Base-by-base conservation (phyloP, 2,113 vertebrate species). In the Hippocampus abdominalis region DNA sequence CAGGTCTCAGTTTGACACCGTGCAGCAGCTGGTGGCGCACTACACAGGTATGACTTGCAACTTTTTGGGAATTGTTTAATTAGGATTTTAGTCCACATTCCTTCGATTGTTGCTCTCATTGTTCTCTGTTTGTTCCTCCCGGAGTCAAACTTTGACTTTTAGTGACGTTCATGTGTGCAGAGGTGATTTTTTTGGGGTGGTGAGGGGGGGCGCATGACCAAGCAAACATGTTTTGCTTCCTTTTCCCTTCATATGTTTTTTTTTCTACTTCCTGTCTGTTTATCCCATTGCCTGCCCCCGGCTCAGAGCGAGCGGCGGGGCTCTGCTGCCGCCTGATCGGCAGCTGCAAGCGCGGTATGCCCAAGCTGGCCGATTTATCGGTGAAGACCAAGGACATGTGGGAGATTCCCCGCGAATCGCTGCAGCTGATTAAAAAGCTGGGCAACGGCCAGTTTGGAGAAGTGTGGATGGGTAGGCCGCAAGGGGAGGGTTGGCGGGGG, bases 361-460 rank as follows among this genome's bases (percentile, higher is more conserved):
- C 95, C 83, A 95, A 92, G 73, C 90, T 96, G 91, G 94, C 94
- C 2, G 95, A 96, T 87, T 93, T 96, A 71, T 96, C 95, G 6
- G 95, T 96, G 93, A 96, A 96, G 94, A 96, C 95, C 91, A 96
- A 95, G 91, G 95, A 96, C 53, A 92, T 95, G 89, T 96, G 95
- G 95, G 95, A 96, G 92, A 96, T 96, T 88, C 94, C 95, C 42
- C 91, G 94, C 0, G 95, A 96, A 84, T 96, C 95, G 75, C 91
- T 96, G 70, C 94, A 95, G 90, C 93, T 95, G 79, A 94, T 95
- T 92, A 94, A 95, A 91, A 95, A 95, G 85, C 84, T 95, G 92
- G 95, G 94, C 77, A 96, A 95, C 32, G 95, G 95, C 87, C 95
- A 96, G 91, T 96, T 96, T 46, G 95, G 95, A 94, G 95, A 96